Evolutionary conservation across 2,113 vertebrate species (phyloP).

Genomic region (Asarcornis scutulata): DNA sequence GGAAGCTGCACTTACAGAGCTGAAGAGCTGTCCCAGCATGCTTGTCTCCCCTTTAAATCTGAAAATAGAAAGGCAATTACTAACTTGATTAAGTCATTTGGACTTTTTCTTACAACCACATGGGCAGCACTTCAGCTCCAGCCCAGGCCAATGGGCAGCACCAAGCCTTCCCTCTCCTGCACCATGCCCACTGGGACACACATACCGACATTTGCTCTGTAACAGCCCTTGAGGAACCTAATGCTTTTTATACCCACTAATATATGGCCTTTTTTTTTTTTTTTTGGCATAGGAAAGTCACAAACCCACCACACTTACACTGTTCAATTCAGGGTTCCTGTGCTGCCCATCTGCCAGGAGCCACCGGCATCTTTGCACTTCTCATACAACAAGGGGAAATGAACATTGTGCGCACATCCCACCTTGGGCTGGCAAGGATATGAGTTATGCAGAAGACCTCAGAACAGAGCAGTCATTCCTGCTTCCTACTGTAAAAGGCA

Average conservation of each 20-base stretch:
- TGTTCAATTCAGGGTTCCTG: background rate
- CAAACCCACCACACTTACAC: no score
- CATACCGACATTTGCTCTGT: background rate
- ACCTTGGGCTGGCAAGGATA: background rate
- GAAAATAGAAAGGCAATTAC: background rate
- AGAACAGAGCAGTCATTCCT: background rate
- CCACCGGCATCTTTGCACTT: background rate
- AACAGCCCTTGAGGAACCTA: background rate
- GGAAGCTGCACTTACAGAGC: background rate
- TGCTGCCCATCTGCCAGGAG: background rate
- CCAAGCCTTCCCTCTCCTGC: background rate
- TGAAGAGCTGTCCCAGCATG: background rate
- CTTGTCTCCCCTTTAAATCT: background rate
- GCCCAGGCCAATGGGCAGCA: background rate
- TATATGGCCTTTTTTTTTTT: background rate
- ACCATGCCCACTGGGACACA: no score
- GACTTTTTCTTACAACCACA: background rate
- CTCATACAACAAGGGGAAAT: background rate
- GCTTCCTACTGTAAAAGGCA: background rate
- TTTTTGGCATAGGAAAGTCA: background rate
- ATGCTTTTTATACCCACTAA: background rate
- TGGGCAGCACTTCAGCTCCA: background rate
- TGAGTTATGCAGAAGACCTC: background rate
- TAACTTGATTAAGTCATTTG: background rate
- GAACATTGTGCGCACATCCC: background rate